Percentiles rank a stretch among this genome's conserved stretches.
phyloP scores from a whole-genome alignment of 2,113 vertebrate species.

The Craseonycteris thonglongyai region DNA sequence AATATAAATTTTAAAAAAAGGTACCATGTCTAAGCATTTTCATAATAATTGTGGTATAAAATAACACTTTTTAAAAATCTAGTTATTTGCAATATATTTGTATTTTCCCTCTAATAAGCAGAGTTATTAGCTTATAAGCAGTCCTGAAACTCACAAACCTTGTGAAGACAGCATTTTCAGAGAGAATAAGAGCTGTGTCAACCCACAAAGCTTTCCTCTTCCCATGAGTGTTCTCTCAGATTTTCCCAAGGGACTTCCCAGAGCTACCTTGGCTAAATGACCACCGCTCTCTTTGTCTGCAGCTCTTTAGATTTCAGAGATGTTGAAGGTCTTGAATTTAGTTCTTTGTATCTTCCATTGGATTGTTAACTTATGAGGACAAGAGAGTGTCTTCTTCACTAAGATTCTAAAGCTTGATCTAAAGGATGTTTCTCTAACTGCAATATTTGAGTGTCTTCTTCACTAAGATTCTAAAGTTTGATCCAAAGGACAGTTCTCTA shows the following conservation, averaged over 20 bases:
- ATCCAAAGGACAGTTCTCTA: constrained; percentile 27
- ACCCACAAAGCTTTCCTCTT: background rate
- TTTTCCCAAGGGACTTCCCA: background rate
- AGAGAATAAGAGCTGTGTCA: background rate
- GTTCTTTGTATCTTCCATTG: background rate
- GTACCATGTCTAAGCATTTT: background rate
- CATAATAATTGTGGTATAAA: constrained; percentile 1
- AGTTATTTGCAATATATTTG: background rate
- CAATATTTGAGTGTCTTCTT: background rate
- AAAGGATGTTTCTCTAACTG: constrained; percentile 15
- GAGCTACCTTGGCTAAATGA: background rate
- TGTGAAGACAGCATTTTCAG: background rate
- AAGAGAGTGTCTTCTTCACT: background rate
- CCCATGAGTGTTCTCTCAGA: background rate
- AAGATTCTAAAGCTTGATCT: background rate
- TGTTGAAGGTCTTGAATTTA: background rate
- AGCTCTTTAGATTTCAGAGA: background rate
- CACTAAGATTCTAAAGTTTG: background rate
- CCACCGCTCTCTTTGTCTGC: too few species aligned
- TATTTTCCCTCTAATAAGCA: background rate
- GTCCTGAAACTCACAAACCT: background rate
- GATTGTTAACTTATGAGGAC: background rate
- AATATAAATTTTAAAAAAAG: background rate
- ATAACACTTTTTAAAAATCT: background rate
- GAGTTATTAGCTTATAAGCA: background rate